Percentiles rank a stretch among this genome's conserved stretches.
Evolutionary conservation across 2,113 vertebrate species (phyloP).

Genomic region (Erythrolamprus reginae): DNA sequence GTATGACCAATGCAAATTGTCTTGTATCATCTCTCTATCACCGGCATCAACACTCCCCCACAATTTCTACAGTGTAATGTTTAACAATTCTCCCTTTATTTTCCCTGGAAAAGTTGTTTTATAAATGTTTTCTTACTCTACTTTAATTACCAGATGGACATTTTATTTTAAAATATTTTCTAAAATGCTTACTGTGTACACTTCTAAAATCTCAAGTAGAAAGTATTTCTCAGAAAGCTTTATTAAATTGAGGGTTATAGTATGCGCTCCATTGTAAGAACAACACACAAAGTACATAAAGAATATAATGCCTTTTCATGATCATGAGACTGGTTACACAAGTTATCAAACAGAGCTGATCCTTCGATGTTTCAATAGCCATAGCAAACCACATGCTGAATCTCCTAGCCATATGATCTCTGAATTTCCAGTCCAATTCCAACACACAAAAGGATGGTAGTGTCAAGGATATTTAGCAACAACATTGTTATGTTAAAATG

Average conservation of each 20-base stretch:
- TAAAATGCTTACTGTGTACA: not conserved
- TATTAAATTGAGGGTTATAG: not conserved
- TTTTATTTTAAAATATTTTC: not conserved
- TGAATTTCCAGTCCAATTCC: not conserved
- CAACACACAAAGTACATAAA: not conserved
- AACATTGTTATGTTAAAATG: too few species aligned
- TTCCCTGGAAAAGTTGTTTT: not conserved
- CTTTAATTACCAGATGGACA: not conserved
- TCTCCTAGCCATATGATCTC: not conserved
- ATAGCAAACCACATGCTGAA: not conserved
- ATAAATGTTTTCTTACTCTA: not conserved
- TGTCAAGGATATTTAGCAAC: not conserved
- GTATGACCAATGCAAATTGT: not conserved
- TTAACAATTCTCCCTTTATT: not conserved
- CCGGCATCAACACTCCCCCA: not conserved
- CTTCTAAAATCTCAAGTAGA: not conserved
- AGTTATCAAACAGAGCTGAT: not conserved
- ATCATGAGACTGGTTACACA: rapidly evolving
- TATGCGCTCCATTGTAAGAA: not conserved
- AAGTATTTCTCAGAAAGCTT: not conserved
- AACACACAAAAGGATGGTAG: not conserved
- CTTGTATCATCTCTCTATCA: not conserved
- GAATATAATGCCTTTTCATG: not conserved
- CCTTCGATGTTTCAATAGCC: not conserved
- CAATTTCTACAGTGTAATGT: not conserved